phyloP scores from a whole-genome alignment of 2,113 vertebrate species.

The Cyphomyrus discorhynchus region DNA sequence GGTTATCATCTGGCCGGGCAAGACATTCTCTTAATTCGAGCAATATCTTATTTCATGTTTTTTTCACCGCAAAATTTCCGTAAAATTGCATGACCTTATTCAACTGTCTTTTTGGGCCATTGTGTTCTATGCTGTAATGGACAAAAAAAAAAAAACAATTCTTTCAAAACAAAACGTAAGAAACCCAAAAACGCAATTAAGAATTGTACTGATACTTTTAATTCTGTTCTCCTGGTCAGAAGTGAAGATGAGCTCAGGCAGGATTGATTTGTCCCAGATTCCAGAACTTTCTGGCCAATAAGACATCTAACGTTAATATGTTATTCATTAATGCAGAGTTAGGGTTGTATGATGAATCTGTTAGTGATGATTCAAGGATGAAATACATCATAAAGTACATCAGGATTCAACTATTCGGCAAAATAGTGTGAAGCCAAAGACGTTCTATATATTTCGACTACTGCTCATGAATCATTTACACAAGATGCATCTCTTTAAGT shows the following conservation, averaged over 20 bases:
- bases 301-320: not conserved
- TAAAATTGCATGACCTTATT: not conserved
- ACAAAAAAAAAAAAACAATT: not conserved
- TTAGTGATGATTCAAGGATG: not conserved
- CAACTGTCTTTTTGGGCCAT: not conserved
- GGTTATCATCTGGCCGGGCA: not conserved
- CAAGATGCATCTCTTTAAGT: not conserved
- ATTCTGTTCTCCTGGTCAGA: not conserved
- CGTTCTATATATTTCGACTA: not conserved
- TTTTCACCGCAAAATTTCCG: not conserved
- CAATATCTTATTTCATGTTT: not conserved
- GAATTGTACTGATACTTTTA: not conserved
- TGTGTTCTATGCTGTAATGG: not conserved
- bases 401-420: not conserved
- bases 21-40: not conserved
- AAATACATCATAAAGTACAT: not conserved
- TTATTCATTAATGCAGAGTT: not conserved
- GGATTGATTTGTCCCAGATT: not conserved
- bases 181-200: not conserved
- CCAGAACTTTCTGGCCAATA: not conserved
- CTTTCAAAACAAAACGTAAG: not conserved
- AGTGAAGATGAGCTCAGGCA: not conserved
- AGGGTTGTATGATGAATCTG: not conserved
- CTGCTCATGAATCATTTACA: not conserved
- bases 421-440: not conserved